phyloP scores from a whole-genome alignment of 1,140 invertebrate species.

The Neodiprion virginianus region DNA sequence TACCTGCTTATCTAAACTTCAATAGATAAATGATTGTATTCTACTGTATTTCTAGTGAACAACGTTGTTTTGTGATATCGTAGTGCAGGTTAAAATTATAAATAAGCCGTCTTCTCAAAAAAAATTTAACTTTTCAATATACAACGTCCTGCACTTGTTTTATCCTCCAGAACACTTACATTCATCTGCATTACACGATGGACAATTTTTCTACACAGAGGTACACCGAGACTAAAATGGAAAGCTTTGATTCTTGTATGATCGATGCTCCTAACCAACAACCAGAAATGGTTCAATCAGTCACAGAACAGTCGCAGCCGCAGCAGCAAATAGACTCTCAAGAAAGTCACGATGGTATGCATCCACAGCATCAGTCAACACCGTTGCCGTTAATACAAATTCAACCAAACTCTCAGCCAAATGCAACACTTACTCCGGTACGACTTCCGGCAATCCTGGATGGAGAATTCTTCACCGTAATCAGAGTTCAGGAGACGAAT shows the following conservation, averaged over 20 bases:
- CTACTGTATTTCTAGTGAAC: background rate
- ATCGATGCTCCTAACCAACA: constrained; percentile 45
- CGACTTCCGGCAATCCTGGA: constrained; percentile 58
- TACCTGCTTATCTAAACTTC: constrained; percentile 42
- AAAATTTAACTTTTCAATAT: constrained; percentile 12
- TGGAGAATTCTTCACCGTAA: constrained; percentile 58
- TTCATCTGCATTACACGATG: constrained; percentile 35
- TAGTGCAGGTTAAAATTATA: constrained; percentile 1
- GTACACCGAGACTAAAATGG: constrained; percentile 51
- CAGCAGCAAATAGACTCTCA: constrained; percentile 23
- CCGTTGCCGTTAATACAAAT: constrained; percentile 41
- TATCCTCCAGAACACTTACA: background rate
- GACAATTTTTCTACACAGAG: constrained; percentile 50
- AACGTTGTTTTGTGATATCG: constrained; percentile 5
- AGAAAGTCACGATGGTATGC: background rate
- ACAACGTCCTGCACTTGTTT: background rate
- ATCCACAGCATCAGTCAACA: constrained; percentile 23
- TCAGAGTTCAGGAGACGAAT: constrained; percentile 55
- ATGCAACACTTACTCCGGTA: constrained; percentile 52
- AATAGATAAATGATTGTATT: constrained; percentile 30
- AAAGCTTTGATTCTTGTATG: constrained; percentile 54
- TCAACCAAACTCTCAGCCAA: constrained; percentile 45
- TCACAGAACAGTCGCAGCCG: constrained; percentile 37
- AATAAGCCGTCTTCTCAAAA: background rate
- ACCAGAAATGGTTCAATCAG: constrained; percentile 41